These are phyloP conservation scores for Dusona sp. DNA, from an alignment of 2,888 invertebrate species.

Conservation along the genomic window DNA sequence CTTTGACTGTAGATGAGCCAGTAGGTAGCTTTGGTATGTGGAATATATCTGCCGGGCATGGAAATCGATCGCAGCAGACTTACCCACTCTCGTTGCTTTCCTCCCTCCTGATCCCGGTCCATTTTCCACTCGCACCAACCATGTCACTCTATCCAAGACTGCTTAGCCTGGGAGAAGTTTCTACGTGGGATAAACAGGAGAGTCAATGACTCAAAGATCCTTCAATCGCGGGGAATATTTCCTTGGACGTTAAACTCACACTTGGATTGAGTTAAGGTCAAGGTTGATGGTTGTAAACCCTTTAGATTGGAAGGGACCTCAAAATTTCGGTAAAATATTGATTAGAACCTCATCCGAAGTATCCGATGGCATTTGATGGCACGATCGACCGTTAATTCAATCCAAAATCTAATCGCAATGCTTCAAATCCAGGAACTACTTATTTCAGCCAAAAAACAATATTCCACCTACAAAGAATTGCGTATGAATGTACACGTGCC, in stretches of 20 bases:
- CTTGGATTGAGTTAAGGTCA: background rate
- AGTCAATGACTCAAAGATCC: background rate
- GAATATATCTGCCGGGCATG: constrained; percentile 40
- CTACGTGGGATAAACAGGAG: background rate
- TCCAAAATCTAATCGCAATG: background rate
- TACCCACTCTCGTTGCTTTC: constrained; percentile 36
- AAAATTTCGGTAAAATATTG: background rate
- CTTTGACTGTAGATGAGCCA: constrained; percentile 12
- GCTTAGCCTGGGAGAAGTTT: background rate
- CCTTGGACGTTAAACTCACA: background rate
- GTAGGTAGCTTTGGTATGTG: constrained; percentile 38
- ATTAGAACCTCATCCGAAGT: background rate
- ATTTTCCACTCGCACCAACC: constrained; percentile 34
- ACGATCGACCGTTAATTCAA: background rate
- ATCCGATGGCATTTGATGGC: background rate
- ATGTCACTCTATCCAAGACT: background rate
- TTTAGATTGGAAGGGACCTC: background rate
- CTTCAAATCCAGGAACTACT: background rate
- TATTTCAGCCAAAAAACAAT: background rate
- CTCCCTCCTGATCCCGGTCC: constrained; percentile 37
- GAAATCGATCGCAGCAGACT: constrained; percentile 54
- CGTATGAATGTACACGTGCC: constrained; percentile 8
- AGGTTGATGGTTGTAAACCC: background rate
- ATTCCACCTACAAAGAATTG: background rate
- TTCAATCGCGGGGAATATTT: background rate